Percentiles rank a stretch among this genome's conserved stretches.
phyloP scores from a whole-genome alignment of 1,140 invertebrate genomes.

The Magallana gigas region DNA sequence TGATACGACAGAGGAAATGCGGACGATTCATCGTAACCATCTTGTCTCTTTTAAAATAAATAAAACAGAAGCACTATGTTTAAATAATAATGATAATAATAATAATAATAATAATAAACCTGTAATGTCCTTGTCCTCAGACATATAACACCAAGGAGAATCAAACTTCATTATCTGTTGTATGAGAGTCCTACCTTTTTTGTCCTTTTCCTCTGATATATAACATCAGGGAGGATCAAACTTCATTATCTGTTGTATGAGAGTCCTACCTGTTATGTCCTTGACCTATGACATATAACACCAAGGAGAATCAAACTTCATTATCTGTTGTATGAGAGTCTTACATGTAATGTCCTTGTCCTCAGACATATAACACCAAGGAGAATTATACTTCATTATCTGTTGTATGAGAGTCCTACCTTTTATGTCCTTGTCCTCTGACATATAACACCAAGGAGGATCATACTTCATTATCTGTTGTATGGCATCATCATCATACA shows the following conservation, averaged over 20 bases:
- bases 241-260: conserved; percentile 61
- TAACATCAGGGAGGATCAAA: conserved; percentile 58
- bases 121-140: too few relatives aligned
- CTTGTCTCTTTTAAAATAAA: too few relatives aligned
- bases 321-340: conserved; percentile 59
- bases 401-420: conserved; percentile 55
- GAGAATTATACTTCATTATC: conserved; percentile 56
- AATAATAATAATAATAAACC: too few relatives aligned
- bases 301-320: conserved; percentile 59
- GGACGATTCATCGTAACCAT: too few relatives aligned
- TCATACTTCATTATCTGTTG: conserved; percentile 59
- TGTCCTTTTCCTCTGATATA: neutral
- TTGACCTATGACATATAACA: neutral
- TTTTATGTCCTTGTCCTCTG: neutral
- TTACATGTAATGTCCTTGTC: neutral
- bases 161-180: too few relatives aligned
- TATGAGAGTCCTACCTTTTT: neutral
- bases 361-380: conserved; percentile 41
- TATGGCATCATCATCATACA: conserved; percentile 73
- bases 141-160: too few relatives aligned
- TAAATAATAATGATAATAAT: too few relatives aligned
- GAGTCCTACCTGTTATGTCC: neutral
- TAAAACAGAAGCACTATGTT: too few relatives aligned
- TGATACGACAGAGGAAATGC: too few relatives aligned
- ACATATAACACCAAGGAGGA: conserved; percentile 50